A percentile compares a stretch with the other conserved stretches of the same genome.
Evolutionary conservation across 1,140 invertebrate genomes (phyloP).

Genomic region (Drosophila burlai): DNA sequence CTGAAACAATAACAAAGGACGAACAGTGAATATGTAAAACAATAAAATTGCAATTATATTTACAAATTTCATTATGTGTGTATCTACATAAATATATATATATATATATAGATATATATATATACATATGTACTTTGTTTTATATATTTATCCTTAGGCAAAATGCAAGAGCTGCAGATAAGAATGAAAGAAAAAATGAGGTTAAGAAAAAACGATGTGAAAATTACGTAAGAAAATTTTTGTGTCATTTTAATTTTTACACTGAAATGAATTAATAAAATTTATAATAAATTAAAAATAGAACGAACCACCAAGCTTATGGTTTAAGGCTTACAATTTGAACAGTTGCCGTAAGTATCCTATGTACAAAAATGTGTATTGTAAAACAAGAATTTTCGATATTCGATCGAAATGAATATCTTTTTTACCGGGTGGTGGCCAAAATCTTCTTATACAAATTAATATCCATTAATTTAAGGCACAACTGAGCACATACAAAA

Average conservation of each 20-base stretch:
- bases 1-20: slow-evolving; percentile 58
- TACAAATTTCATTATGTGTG: slow-evolving; percentile 64
- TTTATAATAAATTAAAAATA: slow-evolving; percentile 73
- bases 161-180: slow-evolving; percentile 49
- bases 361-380: no score
- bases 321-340: not conserved
- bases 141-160: slow-evolving; percentile 63
- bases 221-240: slow-evolving; percentile 73
- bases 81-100: slow-evolving; percentile 25
- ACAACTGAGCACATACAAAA: no score
- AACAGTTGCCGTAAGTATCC: not conserved
- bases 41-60: slow-evolving; percentile 65
- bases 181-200: slow-evolving; percentile 9
- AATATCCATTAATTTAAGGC: no score
- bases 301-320: not conserved
- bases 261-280: slow-evolving; percentile 78
- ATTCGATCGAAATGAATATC: no score
- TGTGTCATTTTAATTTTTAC: slow-evolving; percentile 80
- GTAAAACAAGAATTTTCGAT: no score
- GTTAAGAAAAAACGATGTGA: slow-evolving; percentile 59
- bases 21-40: slow-evolving; percentile 71
- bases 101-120: slow-evolving; percentile 5
- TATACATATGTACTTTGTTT: slow-evolving; percentile 65
- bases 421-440: no score
- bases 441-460: no score